phyloP scores from a whole-genome alignment of 2,888 invertebrate genomes.

The Erpobdella octoculata region DNA sequence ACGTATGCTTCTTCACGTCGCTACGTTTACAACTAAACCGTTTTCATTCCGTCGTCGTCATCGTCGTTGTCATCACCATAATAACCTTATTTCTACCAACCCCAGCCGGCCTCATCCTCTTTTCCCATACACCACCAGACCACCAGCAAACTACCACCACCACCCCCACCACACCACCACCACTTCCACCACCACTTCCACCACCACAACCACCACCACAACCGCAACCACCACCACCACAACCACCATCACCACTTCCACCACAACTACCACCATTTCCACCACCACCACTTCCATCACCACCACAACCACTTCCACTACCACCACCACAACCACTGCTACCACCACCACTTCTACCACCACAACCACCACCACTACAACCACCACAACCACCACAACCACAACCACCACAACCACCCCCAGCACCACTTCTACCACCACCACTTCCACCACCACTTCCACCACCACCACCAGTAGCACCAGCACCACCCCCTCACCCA shows the following conservation, averaged over 20 bases:
- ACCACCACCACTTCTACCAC: too few relatives aligned
- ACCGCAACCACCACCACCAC: background rate
- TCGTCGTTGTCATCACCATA: background rate
- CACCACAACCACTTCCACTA: background rate
- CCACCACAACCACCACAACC: too few relatives aligned
- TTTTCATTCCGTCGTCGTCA: background rate
- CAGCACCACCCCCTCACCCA: too few relatives aligned
- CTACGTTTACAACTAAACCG: background rate
- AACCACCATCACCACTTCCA: background rate
- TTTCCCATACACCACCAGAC: background rate
- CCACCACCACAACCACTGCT: background rate
- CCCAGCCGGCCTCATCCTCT: background rate
- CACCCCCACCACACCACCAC: too few relatives aligned
- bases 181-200: too few relatives aligned
- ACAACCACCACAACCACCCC: background rate
- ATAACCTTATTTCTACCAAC: too few relatives aligned
- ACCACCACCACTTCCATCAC: background rate
- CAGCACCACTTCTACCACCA: background rate
- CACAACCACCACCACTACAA: too few relatives aligned
- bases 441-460: background rate
- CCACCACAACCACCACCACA: too few relatives aligned
- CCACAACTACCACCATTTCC: background rate
- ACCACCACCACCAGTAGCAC: too few relatives aligned
- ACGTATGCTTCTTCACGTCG: background rate
- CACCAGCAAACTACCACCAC: background rate